These are phyloP conservation scores for Tridacna gigas DNA, from an alignment of 2,888 invertebrate species.

Conservation along the genomic window DNA sequence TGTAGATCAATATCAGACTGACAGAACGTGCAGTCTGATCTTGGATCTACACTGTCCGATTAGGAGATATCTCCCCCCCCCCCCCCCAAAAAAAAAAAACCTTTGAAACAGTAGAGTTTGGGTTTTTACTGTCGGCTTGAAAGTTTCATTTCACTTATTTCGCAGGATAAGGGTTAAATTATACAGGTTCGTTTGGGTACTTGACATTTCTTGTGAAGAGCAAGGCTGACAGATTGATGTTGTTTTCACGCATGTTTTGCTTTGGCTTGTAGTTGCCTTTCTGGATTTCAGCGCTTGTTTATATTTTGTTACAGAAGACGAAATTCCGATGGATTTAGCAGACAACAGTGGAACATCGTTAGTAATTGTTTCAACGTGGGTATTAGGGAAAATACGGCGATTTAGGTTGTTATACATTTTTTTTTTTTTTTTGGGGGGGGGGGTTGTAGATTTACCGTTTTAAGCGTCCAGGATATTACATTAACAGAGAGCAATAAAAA, in stretches of 20 bases:
- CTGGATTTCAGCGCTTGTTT: conserved; percentile 49
- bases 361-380: conserved; percentile 37
- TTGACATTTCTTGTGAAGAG: conserved; percentile 31
- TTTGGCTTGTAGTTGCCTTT: conserved; percentile 38
- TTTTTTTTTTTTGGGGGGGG: too few relatives aligned
- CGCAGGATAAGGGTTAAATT: not conserved
- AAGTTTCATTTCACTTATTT: too few relatives aligned
- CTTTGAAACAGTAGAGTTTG: too few relatives aligned
- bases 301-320: conserved; percentile 57
- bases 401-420: conserved; percentile 33
- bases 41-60: too few relatives aligned
- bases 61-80: too few relatives aligned
- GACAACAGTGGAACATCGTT: conserved; percentile 26
- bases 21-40: too few relatives aligned
- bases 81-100: too few relatives aligned
- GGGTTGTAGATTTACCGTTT: too few relatives aligned
- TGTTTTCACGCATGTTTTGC: conserved; percentile 50
- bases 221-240: conserved; percentile 55
- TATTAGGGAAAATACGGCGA: conserved; percentile 23
- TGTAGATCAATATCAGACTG: too few relatives aligned
- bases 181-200: conserved; percentile 17
- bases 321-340: conserved; percentile 47
- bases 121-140: too few relatives aligned
- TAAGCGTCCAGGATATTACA: too few relatives aligned
- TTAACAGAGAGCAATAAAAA: too few relatives aligned